phyloP scores from a whole-genome alignment of 2,888 invertebrate genomes.

The Plagodis pulveraria region DNA sequence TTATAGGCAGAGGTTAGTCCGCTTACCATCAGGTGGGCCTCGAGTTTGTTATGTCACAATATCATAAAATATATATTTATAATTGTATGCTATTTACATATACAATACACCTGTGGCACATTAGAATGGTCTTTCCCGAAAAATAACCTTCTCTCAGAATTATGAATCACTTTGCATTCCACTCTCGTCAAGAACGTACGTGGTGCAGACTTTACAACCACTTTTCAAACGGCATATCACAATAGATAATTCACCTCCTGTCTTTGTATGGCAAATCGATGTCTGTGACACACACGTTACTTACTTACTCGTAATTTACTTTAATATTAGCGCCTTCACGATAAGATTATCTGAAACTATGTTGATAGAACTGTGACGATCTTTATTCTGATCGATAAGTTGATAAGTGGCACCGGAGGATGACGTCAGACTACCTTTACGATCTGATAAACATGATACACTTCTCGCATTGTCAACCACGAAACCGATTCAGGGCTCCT shows the following conservation, averaged over 20 bases:
- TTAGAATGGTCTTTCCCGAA: too few species aligned
- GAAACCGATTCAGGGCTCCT: constrained; percentile 15
- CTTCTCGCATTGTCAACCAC: constrained; percentile 9
- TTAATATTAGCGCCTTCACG: constrained; percentile 39
- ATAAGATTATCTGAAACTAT: constrained; percentile 53
- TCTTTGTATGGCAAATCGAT: constrained; percentile 17
- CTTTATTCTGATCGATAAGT: constrained; percentile 42
- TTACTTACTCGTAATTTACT: constrained; percentile 40
- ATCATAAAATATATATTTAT: too few species aligned
- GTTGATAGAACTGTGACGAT: constrained; percentile 47
- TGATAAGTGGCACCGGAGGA: constrained; percentile 32
- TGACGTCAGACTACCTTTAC: constrained; percentile 39
- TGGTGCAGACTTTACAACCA: constrained; percentile 4
- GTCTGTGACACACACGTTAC: constrained; percentile 23
- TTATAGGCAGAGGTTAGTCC: too few species aligned
- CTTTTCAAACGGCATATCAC: constrained; percentile 9
- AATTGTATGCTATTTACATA: constrained; percentile 2
- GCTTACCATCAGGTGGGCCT: too few species aligned
- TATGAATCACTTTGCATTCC: constrained; percentile 13
- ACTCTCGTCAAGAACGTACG: not conserved
- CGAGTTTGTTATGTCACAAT: too few species aligned
- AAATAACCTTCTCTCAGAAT: constrained; percentile 5
- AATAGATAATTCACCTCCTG: constrained; percentile 19
- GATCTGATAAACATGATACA: constrained; percentile 15
- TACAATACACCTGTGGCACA: not conserved